phyloP scores from a whole-genome alignment of 2,113 vertebrate species.

The Sarotherodon lohbergeri region DNA sequence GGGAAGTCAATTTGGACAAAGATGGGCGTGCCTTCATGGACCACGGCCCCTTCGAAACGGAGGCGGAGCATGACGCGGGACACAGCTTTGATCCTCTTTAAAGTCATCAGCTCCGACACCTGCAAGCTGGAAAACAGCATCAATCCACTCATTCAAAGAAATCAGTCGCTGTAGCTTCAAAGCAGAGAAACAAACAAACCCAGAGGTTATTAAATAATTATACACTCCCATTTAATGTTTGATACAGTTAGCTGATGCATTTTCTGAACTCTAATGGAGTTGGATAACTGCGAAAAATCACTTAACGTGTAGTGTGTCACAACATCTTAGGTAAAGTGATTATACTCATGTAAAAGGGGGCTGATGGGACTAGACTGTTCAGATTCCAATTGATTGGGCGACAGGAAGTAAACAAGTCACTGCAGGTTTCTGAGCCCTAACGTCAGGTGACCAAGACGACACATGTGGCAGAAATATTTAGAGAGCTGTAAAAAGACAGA shows the following conservation, averaged over 20 bases:
- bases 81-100: not conserved
- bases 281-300: conserved; percentile 23
- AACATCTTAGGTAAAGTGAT: conserved; percentile 41
- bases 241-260: conserved; percentile 42
- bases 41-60: not conserved
- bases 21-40: not conserved
- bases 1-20: not conserved
- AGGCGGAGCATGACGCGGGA: conserved; percentile 25
- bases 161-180: conserved; percentile 14
- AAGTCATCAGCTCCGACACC: not conserved
- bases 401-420: conserved; percentile 67
- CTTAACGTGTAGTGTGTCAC: conserved; percentile 41
- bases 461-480: conserved; percentile 67
- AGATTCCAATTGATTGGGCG: conserved; percentile 46
- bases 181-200: conserved; percentile 46
- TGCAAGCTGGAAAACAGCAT: conserved; percentile 21
- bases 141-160: conserved; percentile 24
- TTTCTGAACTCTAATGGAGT: conserved; percentile 27
- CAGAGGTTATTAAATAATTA: conserved; percentile 41
- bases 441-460: conserved; percentile 53
- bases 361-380: conserved; percentile 25
- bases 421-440: conserved; percentile 59
- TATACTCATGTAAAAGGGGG: conserved; percentile 36
- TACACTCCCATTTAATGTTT: conserved; percentile 59
- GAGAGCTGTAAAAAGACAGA: conserved; percentile 65